Evolutionary conservation across 2,888 invertebrate species (phyloP), one percentile per base, ranked within the genome.

Genomic region (Leptinotarsa tumamoca): DNA sequence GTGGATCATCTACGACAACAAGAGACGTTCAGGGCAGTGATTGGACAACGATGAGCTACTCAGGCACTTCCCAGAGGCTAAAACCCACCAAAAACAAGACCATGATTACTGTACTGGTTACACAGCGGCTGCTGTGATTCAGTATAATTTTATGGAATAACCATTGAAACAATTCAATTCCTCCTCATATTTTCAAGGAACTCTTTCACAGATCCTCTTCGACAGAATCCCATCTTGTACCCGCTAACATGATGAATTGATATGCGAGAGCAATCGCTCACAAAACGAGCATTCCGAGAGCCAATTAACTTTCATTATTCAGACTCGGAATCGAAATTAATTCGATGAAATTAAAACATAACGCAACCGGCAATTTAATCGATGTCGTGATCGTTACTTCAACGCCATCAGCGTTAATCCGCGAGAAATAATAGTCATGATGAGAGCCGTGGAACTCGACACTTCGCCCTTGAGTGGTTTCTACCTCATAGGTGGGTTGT

Each of bases 371-470:
- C 69, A 58, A 73, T 73, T 68, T 68, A 68, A 73, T 68, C 73
- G 68, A 68, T 68, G 63, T 73, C 76, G 73, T 73, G 73, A 76
- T 73, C 73, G 51, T 61, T 68, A 61, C 68, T 76, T 73, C 73
- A 71, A 18, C 69, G 71, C 71, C 71, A 68, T 68, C 71, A 68
- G 67, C 73, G 69, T 73, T 73, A 73, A 73, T 58, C 69, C 69
- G 68, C 54, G 49, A 71, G 68, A 76, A 70, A 51, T 76, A 73
- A 68, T 67, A 63, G 68, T 66, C 63, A 76, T 73, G 73, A 73
- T 67, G 76, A 73, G 68, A 68, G 72, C 63, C 56, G 66, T 33
- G 69, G 67, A 69, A 75, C 68, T 71, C 67, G 66, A 68, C 73
- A 71, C 73, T 76, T 68, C 17, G 68, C 61, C 63, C 71, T 73